Conservation (phyloP, 2,888 invertebrate species). For the Bhutanitis thaidina region DNA sequence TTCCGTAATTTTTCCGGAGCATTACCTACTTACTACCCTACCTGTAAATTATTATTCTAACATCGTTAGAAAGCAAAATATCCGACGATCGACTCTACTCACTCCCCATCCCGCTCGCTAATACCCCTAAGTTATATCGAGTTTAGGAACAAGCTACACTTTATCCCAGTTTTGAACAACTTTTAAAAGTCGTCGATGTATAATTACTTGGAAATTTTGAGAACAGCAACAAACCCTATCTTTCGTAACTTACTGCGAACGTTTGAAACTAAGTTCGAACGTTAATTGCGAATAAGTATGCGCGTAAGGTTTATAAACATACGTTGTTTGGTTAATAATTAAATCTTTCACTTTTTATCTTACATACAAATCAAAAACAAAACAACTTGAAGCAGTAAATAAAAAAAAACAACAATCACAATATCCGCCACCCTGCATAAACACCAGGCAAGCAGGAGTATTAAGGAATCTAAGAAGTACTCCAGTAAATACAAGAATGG, state of each 20-base stretch:
- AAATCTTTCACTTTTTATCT: too few species aligned
- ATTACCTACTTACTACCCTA: too few species aligned
- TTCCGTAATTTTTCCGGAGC: background rate
- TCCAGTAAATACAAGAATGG: conserved; percentile 40
- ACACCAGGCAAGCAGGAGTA: conserved; percentile 52
- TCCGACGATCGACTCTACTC: background rate
- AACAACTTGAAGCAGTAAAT: too few species aligned
- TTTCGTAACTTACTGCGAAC: too few species aligned
- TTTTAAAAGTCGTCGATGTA: conserved; percentile 11
- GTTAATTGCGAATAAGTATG: too few species aligned
- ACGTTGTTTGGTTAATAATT: too few species aligned
- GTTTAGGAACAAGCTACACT: conserved; percentile 8
- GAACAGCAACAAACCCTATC: background rate
- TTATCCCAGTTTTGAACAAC: conserved; percentile 9
- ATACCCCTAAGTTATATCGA: conserved; percentile 1
- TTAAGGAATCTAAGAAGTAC: conserved; percentile 36
- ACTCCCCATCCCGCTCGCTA: background rate
- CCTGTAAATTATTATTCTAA: background rate
- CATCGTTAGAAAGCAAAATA: background rate
- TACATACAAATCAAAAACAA: too few species aligned
- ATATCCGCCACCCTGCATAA: conserved; percentile 18
- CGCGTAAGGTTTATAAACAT: too few species aligned
- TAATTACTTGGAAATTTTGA: conserved; percentile 8
- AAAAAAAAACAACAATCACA: too few species aligned
- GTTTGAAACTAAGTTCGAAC: too few species aligned